These are phyloP conservation scores for Eilema griseolum DNA, from an alignment of 2,888 invertebrate species.

Conservation along the genomic window DNA sequence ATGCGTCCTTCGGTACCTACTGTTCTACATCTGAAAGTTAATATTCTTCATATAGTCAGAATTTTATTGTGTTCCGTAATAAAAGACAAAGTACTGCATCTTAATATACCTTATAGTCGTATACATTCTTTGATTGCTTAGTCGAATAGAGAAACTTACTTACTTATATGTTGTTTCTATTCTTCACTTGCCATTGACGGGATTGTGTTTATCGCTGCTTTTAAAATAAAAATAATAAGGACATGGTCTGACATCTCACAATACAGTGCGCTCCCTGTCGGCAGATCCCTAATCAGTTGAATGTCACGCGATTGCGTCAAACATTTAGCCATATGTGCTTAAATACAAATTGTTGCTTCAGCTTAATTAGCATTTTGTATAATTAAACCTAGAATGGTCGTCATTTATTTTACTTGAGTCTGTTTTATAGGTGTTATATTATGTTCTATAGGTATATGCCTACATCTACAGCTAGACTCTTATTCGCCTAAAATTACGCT, in stretches of 20 bases:
- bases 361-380: background rate
- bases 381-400: background rate
- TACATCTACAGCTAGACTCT: background rate
- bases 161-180: background rate
- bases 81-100: background rate
- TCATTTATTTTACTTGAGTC: background rate
- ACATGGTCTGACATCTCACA: background rate
- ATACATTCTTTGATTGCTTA: background rate
- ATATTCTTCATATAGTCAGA: background rate
- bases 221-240: too few relatives aligned
- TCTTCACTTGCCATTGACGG: background rate
- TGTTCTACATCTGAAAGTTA: background rate
- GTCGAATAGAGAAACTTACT: background rate
- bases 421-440: background rate
- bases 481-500: background rate
- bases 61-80: background rate
- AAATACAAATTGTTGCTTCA: background rate
- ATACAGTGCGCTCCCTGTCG: background rate
- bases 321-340: background rate
- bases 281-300: background rate
- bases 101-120: background rate
- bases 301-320: background rate
- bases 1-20: background rate
- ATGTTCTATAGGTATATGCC: background rate
- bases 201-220: background rate